phyloP scores from a whole-genome alignment of 2,888 invertebrate species.

The Mimas tiliae region DNA sequence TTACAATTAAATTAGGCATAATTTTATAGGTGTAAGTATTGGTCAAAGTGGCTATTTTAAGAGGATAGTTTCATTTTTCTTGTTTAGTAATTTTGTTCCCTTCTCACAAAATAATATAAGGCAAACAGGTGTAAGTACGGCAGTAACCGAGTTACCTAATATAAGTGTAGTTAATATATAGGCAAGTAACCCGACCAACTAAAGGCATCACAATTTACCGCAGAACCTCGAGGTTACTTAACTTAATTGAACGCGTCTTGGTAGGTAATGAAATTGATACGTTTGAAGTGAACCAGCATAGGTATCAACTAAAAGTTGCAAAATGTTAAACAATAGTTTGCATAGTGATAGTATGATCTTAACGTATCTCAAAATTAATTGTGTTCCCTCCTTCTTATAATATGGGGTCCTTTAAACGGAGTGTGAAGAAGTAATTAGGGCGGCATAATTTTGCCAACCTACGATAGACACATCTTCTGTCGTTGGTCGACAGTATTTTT shows the following conservation, averaged over 20 bases:
- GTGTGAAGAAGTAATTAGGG: no score
- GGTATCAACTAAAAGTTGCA: neutral
- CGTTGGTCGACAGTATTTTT: no score
- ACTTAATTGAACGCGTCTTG: conserved; percentile 26
- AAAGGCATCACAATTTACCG: conserved; percentile 26
- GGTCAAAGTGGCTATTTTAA: neutral
- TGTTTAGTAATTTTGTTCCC: neutral
- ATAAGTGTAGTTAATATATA: conserved; percentile 1
- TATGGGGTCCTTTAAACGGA: no score
- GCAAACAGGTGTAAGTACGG: conserved; percentile 4
- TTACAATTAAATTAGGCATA: neutral
- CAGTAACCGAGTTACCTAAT: conserved; percentile 17
- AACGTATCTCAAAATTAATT: no score
- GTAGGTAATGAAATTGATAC: conserved; percentile 28
- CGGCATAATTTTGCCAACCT: no score
- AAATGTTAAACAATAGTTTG: neutral
- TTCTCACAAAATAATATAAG: conserved; percentile 4
- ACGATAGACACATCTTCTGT: no score
- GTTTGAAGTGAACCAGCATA: conserved; percentile 11
- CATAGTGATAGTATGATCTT: no score
- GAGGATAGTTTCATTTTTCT: conserved; percentile 6
- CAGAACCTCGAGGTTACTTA: conserved; percentile 26
- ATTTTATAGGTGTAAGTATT: neutral
- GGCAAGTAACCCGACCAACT: conserved; percentile 22
- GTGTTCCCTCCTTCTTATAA: no score